These are phyloP conservation scores for Salvelinus fontinalis DNA, from an alignment of 2,113 vertebrate species.

Conservation along the genomic window DNA sequence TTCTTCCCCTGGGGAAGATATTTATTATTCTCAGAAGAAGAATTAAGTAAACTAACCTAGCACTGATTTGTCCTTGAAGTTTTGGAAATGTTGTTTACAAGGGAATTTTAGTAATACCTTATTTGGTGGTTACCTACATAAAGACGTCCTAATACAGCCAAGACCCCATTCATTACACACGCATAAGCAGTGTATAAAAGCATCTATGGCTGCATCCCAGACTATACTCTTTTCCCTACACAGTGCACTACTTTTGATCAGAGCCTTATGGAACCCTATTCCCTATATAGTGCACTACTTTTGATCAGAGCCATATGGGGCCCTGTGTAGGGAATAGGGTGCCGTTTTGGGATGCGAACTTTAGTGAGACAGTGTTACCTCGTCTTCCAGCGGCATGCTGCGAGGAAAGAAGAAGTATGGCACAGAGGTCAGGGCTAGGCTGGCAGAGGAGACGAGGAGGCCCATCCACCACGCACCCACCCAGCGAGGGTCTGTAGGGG, in stretches of 20 bases:
- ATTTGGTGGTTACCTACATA: too few relatives aligned
- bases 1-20: neutral
- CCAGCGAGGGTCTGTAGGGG: constrained; percentile 84
- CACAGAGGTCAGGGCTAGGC: constrained; percentile 82
- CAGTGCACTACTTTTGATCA: too few relatives aligned
- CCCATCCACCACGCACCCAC: constrained; percentile 98
- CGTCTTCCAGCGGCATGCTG: constrained; percentile 49
- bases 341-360: neutral
- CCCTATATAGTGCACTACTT: too few relatives aligned
- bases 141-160: too few relatives aligned
- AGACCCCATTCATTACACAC: too few relatives aligned
- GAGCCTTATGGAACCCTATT: too few relatives aligned
- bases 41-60: neutral
- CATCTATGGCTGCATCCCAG: too few relatives aligned
- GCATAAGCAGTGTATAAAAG: too few relatives aligned
- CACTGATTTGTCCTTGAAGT: neutral
- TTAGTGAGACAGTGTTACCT: neutral
- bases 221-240: too few relatives aligned
- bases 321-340: neutral
- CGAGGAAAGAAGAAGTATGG: constrained; percentile 96
- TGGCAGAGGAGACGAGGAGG: constrained; percentile 81
- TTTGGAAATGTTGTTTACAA: neutral
- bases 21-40: neutral
- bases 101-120: too few relatives aligned
- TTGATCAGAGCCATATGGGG: too few relatives aligned